Evolutionary conservation across 1,140 invertebrate species (phyloP), one percentile per base, ranked within the genome.

Genomic region (Solenopsis invicta): DNA sequence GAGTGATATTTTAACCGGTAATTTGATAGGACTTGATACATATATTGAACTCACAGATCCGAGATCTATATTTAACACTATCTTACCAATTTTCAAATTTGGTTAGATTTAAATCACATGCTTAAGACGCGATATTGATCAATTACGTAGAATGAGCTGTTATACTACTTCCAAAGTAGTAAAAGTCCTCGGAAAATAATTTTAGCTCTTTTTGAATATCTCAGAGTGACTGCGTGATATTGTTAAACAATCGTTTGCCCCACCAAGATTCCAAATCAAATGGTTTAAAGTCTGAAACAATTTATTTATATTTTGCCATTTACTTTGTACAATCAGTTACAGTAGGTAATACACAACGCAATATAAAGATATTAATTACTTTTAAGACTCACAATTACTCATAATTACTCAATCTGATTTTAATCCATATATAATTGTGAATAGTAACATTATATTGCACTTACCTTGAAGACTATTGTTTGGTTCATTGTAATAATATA

Each of bases 241-340:
- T 98, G 89, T 98, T 97, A 94, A 97, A 98, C 64, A 98, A 95
- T 88, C 98, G 95, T 93, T 98, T 97, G 62, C 98, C 98, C 98
- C 98, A 98, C 97, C 98, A 98, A 16, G 97, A 97, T 92, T 98
- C 98, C 90, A 98, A 95, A 95, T 98, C 98, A 92, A 98, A 98
- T 10, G 98, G 97, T 92, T 98, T 97, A 92, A 98, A 98, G 93
- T 98, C 97, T 96, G 90, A 50, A 95, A 96, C 85, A 89, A 87
- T 80, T 84, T 76, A 88, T 74, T 48, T n/a, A 56, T 66, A 52
- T 29, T 29, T 50, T 56, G 24, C 16, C 1, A 24, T 41, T 72
- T 41, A 34, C 9, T 81, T 71, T 71, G 5, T 76, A 76, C 48
- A 66, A 54, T 67, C n/a, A 13, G 24, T 50, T 29, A 67, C 45